Conservation (phyloP, 2,797 vertebrate genomes). For the Lateolabrax maculatus region DNA sequence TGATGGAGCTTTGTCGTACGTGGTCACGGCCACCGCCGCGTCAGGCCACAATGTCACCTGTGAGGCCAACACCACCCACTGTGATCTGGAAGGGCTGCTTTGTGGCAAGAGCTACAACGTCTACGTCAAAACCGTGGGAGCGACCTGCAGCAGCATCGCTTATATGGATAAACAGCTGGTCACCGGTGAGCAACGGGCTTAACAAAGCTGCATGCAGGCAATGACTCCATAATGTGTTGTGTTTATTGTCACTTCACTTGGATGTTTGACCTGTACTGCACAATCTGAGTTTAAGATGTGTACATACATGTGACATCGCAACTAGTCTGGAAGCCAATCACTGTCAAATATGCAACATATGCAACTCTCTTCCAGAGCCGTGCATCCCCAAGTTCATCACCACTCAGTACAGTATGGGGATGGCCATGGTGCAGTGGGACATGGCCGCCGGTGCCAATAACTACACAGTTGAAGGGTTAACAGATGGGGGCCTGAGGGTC, state of each 20-base stretch:
- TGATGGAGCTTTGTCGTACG: conserved; percentile 78
- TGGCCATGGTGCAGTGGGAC: conserved; percentile 83
- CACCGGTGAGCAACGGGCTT: conserved; percentile 78
- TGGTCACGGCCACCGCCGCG: conserved; percentile 40
- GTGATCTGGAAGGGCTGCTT: conserved; percentile 70
- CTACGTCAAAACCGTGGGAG: conserved; percentile 73
- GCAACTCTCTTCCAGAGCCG: conserved; percentile 70
- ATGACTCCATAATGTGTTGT: no score
- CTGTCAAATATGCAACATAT: no score
- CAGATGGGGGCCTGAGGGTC: conserved; percentile 67
- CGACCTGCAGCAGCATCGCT: conserved; percentile 74
- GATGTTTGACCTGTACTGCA: not conserved
- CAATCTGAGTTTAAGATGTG: not conserved
- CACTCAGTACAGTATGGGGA: conserved; percentile 66
- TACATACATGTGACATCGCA: no score
- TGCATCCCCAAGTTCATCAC: conserved; percentile 76
- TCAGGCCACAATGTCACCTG: conserved; percentile 65
- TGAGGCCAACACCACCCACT: conserved; percentile 69
- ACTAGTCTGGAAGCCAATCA: no score
- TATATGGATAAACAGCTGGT: conserved; percentile 69
- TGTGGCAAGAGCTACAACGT: conserved; percentile 84
- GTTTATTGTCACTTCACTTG: not conserved
- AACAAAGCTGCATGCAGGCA: not conserved
- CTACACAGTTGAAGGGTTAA: conserved; percentile 75
- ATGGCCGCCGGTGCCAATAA: conserved; percentile 60